Evolutionary conservation across 2,113 vertebrate genomes (phyloP).

Genomic region (Callocephalon fimbriatum): DNA sequence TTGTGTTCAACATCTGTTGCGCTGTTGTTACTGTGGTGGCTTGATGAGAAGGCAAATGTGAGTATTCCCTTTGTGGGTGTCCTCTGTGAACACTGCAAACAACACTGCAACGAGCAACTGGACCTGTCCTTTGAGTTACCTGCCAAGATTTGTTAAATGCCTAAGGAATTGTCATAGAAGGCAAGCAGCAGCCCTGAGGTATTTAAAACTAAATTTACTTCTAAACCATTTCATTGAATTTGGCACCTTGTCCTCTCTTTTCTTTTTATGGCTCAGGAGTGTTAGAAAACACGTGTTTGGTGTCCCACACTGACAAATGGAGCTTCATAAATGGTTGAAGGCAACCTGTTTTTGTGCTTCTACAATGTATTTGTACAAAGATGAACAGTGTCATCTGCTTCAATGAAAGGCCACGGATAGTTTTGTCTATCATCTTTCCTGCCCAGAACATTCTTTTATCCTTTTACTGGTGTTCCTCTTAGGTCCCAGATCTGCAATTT

Average conservation of each 20-base stretch:
- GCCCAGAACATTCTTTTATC: neutral
- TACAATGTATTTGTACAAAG: neutral
- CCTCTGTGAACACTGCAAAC: neutral
- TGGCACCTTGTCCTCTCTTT: neutral
- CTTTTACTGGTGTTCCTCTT: neutral
- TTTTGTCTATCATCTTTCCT: neutral
- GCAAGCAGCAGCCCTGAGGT: neutral
- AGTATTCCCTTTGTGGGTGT: neutral
- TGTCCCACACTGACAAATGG: neutral
- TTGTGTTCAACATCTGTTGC: neutral
- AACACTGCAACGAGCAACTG: neutral
- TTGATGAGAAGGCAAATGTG: neutral
- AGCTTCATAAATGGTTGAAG: neutral
- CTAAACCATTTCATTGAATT: neutral
- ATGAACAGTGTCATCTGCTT: neutral
- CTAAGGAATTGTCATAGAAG: neutral
- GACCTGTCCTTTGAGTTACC: neutral
- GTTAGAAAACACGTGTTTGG: neutral
- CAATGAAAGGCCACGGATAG: neutral
- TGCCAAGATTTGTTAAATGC: neutral
- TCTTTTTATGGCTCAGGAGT: neutral
- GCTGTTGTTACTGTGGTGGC: neutral
- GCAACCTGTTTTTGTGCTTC: neutral
- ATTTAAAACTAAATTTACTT: neutral
- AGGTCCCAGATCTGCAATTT: neutral